Conservation (phyloP, 2,113 vertebrate genomes). For the pig (Sus scrofa) region T2T-Sscrofa CM000812.6:10372001-10372500, state of each 20-base stretch:
- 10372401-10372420: neutral
- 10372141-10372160: too few species aligned
- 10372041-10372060: neutral
- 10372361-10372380: neutral
- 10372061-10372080: neutral
- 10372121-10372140: neutral
- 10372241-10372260: neutral
- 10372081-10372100: neutral
- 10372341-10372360: neutral
- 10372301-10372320: neutral
- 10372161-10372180: neutral
- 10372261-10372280: neutral
- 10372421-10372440: neutral
- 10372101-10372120: neutral
- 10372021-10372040: fast-evolving
- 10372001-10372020: neutral
- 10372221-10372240: neutral
- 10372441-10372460: neutral
- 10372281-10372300: neutral
- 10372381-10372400: neutral
- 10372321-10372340: neutral
- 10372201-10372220: neutral
- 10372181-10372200: neutral
- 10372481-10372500: neutral
- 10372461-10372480: neutral